Evolutionary conservation across 2,888 invertebrate species (phyloP).

Genomic region (Labia minor): DNA sequence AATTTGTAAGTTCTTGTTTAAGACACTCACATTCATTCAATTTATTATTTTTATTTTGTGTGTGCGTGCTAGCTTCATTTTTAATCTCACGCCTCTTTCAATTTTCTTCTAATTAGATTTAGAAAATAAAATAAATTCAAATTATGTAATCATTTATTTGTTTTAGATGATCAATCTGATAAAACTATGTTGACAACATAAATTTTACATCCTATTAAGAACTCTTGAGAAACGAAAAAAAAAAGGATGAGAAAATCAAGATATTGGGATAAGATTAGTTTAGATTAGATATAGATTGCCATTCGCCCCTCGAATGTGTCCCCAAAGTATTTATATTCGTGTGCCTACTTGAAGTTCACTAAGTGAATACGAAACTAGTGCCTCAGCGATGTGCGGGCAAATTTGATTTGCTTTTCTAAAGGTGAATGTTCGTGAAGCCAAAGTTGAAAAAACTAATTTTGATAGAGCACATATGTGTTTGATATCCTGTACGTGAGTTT

Average conservation of each 20-base stretch:
- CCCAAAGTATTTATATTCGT: conserved; percentile 7
- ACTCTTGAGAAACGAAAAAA: background rate
- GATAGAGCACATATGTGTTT: conserved; percentile 2
- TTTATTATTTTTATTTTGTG: too few relatives aligned
- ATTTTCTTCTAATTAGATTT: too few relatives aligned
- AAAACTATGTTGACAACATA: too few relatives aligned
- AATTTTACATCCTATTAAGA: too few relatives aligned
- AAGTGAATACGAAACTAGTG: conserved; percentile 4
- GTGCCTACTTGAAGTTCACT: conserved; percentile 13
- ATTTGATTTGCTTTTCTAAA: conserved; percentile 1
- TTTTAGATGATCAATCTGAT: too few relatives aligned
- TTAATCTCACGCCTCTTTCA: too few relatives aligned
- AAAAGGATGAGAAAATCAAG: background rate
- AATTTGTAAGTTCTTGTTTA: too few relatives aligned
- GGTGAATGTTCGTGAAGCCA: conserved; percentile 5
- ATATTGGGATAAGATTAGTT: background rate
- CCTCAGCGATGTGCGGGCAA: background rate
- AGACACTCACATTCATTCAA: too few relatives aligned
- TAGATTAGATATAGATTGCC: background rate
- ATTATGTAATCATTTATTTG: too few relatives aligned
- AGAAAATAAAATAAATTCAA: too few relatives aligned
- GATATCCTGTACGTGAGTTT: background rate
- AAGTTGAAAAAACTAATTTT: conserved; percentile 8
- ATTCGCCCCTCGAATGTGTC: background rate
- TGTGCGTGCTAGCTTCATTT: too few relatives aligned